Evolutionary conservation across 35 echinoderm and acorn worm species (phyloP).

Genomic region (Heliocidaris erythrogramma): DNA sequence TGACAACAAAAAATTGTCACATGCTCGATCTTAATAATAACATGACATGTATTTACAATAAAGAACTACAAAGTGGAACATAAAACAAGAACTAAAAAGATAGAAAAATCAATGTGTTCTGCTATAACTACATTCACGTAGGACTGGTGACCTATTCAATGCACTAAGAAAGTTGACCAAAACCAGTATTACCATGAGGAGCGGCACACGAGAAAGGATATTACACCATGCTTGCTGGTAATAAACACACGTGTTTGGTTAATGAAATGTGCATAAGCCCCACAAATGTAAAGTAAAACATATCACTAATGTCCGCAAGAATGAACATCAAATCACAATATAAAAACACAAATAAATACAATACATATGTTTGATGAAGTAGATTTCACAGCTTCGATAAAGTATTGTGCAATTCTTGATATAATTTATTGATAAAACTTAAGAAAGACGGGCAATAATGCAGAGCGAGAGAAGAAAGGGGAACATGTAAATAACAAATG

Average conservation of each 20-base stretch:
- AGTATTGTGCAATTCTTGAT: neutral
- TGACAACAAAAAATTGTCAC: slow-evolving; percentile 13
- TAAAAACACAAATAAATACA: neutral
- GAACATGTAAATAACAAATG: neutral
- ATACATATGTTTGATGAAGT: neutral
- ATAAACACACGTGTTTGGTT: neutral
- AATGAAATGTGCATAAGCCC: neutral
- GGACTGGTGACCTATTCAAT: neutral
- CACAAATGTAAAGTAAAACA: no score
- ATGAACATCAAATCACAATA: neutral
- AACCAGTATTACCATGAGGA: neutral
- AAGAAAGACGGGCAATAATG: neutral
- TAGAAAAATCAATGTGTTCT: neutral
- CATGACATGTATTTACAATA: neutral
- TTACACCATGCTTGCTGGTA: neutral
- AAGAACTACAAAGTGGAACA: neutral
- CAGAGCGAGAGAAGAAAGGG: neutral
- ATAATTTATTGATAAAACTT: neutral
- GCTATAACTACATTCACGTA: neutral
- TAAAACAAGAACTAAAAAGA: neutral
- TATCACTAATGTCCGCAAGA: no score
- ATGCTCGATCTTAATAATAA: neutral
- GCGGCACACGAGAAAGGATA: neutral
- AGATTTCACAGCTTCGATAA: neutral
- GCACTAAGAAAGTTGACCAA: neutral